A percentile compares a stretch with the other conserved stretches of the same genome.
These are phyloP conservation scores for Tethea ocularis DNA, from an alignment of 2,888 invertebrate species.

Conservation along the genomic window DNA sequence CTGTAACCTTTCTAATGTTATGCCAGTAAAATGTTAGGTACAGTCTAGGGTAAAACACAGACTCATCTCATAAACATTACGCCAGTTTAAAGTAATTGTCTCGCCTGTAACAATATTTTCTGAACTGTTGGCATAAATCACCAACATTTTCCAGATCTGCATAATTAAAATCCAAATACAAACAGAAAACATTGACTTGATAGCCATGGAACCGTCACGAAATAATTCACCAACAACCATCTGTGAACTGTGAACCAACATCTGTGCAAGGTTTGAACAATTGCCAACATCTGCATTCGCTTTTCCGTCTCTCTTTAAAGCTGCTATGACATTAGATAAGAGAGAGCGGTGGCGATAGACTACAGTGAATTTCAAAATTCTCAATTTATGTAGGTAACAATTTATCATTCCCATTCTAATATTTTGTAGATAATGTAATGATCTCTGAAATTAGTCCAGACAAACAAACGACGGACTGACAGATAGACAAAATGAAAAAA, in stretches of 20 bases:
- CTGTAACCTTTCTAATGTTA: neutral
- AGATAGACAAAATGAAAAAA: too few relatives aligned
- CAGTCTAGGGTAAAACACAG: too few relatives aligned
- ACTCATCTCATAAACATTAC: too few relatives aligned
- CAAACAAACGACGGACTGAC: too few relatives aligned
- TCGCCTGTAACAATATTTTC: neutral
- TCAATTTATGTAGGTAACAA: too few relatives aligned
- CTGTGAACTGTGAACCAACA: constrained; percentile 28
- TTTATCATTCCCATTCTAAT: too few relatives aligned
- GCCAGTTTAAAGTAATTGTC: too few relatives aligned
- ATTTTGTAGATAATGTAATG: too few relatives aligned
- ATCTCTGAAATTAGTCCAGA: too few relatives aligned
- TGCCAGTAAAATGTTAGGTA: neutral
- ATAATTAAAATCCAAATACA: constrained; percentile 1
- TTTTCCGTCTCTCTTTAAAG: constrained; percentile 20
- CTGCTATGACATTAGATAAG: neutral
- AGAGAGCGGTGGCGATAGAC: neutral
- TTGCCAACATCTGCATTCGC: constrained; percentile 65
- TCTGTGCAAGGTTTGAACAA: constrained; percentile 60
- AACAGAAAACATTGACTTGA: neutral
- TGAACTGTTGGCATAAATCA: too few relatives aligned
- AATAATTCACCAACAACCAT: constrained; percentile 27
- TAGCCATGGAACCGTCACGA: constrained; percentile 19
- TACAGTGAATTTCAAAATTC: neutral
- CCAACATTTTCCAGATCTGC: too few relatives aligned